phyloP scores from a whole-genome alignment of 1,140 invertebrate species.

The Bathynomus jamesi region DNA sequence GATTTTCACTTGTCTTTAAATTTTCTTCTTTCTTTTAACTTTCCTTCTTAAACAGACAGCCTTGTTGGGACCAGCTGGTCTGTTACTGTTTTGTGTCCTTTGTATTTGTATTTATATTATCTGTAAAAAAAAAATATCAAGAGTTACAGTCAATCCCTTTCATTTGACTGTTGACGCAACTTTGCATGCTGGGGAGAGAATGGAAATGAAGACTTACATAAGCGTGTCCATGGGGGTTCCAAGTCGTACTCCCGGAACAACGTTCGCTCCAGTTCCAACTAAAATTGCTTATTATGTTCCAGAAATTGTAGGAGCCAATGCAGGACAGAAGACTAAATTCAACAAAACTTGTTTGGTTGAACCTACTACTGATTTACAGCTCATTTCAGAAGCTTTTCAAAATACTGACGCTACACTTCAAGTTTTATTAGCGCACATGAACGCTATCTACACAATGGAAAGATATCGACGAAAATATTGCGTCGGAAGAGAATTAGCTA shows the following conservation, averaged over 20 bases:
- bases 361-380: conserved; percentile 73
- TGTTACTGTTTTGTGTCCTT: too few species aligned
- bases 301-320: conserved; percentile 64
- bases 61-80: too few species aligned
- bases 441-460: conserved; percentile 55
- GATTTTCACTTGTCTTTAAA: too few species aligned
- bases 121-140: too few species aligned
- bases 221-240: conserved; percentile 64
- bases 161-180: conserved; percentile 91
- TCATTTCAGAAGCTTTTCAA: conserved; percentile 69
- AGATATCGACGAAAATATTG: conserved; percentile 38
- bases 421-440: conserved; percentile 72
- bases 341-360: conserved; percentile 51
- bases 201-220: conserved; percentile 46
- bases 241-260: conserved; percentile 81
- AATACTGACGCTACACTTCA: conserved; percentile 68
- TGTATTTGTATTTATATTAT: too few species aligned
- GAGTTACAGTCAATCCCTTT: conserved; percentile 86
- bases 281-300: conserved; percentile 79
- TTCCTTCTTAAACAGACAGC: too few species aligned
- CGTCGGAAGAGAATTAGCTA: conserved; percentile 73
- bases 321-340: conserved; percentile 37
- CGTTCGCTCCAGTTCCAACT: conserved; percentile 89
- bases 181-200: conserved; percentile 63
- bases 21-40: too few species aligned